Conservation (phyloP, 2,113 vertebrate species). For the Platysternon megacephalum region DNA sequence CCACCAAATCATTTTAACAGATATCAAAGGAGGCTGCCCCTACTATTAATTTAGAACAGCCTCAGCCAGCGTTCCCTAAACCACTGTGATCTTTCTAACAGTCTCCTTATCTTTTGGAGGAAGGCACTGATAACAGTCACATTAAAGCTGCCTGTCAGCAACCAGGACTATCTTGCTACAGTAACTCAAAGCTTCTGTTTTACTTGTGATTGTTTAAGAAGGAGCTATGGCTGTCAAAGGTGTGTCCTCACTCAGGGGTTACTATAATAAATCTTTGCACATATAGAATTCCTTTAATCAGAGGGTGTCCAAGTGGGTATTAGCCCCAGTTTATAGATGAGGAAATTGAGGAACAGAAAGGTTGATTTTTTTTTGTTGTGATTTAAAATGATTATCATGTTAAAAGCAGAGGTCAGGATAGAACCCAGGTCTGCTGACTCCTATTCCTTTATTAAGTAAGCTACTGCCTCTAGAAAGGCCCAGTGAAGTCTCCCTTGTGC, state of each 20-base stretch:
- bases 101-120: neutral
- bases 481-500: neutral
- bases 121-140: neutral
- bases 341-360: neutral
- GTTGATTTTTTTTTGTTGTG: neutral
- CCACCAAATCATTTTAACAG: neutral
- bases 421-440: neutral
- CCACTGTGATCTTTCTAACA: neutral
- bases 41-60: conserved; percentile 10
- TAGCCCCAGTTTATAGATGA: fast-evolving
- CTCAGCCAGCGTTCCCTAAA: neutral
- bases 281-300: neutral
- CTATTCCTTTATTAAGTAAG: neutral
- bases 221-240: neutral
- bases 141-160: neutral
- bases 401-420: neutral
- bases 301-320: neutral
- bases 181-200: conserved; percentile 22
- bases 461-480: neutral
- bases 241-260: neutral
- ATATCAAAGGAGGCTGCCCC: fast-evolving
- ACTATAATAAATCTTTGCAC: neutral
- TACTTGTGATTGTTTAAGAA: neutral
- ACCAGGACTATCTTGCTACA: neutral
- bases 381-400: neutral